Evolutionary conservation across 2,113 vertebrate species (phyloP).

Genomic region (Sclerurus mexicanus): DNA sequence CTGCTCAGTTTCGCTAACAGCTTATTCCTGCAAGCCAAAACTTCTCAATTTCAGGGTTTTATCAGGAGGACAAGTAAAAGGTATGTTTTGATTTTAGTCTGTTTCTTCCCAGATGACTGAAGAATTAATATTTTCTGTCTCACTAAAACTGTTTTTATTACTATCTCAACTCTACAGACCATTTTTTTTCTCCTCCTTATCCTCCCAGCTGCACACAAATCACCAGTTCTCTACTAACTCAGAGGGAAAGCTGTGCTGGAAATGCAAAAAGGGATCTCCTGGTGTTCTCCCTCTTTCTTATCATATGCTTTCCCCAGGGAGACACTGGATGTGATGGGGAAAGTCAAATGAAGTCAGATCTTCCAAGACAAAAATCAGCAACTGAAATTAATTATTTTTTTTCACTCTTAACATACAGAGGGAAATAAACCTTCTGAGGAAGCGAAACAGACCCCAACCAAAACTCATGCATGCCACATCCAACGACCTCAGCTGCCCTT

Average conservation of each 20-base stretch:
- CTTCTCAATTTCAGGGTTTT: neutral
- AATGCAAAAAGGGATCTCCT: neutral
- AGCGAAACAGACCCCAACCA: neutral
- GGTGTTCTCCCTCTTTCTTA: conserved; percentile 22
- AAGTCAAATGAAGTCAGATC: conserved; percentile 11
- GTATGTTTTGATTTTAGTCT: neutral
- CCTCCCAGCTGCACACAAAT: neutral
- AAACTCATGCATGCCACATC: neutral
- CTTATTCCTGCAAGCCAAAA: neutral
- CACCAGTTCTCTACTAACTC: neutral
- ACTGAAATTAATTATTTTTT: neutral
- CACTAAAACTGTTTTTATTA: neutral
- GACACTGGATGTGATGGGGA: neutral
- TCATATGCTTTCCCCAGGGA: neutral
- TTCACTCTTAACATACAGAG: neutral
- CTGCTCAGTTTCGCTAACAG: neutral
- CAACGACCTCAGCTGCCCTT: neutral
- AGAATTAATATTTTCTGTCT: neutral
- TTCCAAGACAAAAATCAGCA: neutral
- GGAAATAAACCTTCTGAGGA: neutral
- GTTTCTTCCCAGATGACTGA: neutral
- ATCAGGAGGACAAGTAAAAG: neutral
- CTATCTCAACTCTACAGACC: neutral
- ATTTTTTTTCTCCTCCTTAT: neutral
- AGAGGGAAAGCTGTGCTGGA: neutral